Evolutionary conservation across 1,140 invertebrate genomes (phyloP).

Genomic region (Protaetia brevitarsis): DNA sequence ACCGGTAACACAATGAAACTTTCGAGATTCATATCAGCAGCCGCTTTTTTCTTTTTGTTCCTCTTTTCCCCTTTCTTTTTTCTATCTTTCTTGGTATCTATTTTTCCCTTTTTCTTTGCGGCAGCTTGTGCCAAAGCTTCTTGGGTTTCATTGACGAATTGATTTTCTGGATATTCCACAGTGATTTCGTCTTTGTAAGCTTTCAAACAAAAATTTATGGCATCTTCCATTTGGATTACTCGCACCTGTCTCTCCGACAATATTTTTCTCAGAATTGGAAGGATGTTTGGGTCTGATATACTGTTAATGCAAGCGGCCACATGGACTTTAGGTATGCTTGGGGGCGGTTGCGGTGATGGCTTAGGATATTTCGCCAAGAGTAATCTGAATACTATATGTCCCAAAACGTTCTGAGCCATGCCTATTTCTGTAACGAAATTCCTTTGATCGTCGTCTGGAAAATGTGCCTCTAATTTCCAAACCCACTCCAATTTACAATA

Average conservation of each 20-base stretch:
- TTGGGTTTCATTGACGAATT: constrained; percentile 26
- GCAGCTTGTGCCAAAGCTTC: constrained; percentile 19
- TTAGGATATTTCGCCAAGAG: constrained; percentile 56
- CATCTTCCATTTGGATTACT: constrained; percentile 54
- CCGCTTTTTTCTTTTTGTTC: constrained; percentile 24
- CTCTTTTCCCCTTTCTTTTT: constrained; percentile 21
- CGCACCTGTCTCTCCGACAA: constrained; percentile 51
- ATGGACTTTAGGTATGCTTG: constrained; percentile 43
- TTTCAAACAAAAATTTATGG: constrained; percentile 56
- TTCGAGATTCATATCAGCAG: neutral
- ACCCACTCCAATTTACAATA: constrained; percentile 44
- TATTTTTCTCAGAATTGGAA: constrained; percentile 50
- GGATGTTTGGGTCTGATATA: constrained; percentile 49
- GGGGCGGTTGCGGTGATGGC: constrained; percentile 42
- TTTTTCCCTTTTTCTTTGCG: constrained; percentile 21
- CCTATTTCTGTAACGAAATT: neutral
- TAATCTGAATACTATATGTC: constrained; percentile 37
- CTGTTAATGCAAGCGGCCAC: constrained; percentile 53
- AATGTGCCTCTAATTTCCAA: constrained; percentile 40
- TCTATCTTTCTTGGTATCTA: neutral
- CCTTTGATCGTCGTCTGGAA: neutral
- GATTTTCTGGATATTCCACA: constrained; percentile 48
- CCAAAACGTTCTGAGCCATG: constrained; percentile 26
- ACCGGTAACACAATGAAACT: neutral
- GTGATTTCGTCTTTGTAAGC: constrained; percentile 54